Base-by-base conservation (phyloP, 1,140 invertebrate genomes). In the Papilio machaon region DNA sequence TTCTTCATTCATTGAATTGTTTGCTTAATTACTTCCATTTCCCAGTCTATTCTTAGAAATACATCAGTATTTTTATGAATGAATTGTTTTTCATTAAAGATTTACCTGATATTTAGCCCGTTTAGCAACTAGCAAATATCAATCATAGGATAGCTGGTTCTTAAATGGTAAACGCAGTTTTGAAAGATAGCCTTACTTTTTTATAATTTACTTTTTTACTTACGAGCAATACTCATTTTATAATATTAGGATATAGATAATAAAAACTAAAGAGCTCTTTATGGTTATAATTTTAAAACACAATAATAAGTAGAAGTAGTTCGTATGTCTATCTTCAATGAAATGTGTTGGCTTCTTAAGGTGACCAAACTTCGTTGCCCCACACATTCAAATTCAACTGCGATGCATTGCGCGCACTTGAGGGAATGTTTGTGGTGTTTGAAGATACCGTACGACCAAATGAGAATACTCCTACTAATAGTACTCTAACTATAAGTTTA, bases 1-100 rank as follows among this genome's bases (percentile, higher is more conserved):
- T 67, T 35, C 64, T 67, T 67, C 64, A 35, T 64, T 64, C 60
- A 64, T 67, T 67, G 30, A 30, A 67, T 67, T 67, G 64, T 67
- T 67, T 67, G 23, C 64, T 67, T 67, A 67, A 67, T 67, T 30
- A 30, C 64, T 35, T 67, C 11, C 64, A 67, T 67, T 67, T 67
- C 15, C 64, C 11, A 11, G 3, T 35, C 30, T 15, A 67, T 67
- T 67, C 13, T 13, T 67, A 67, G 23, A 64, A 23, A 30, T 30
- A 64, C 19, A 13, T 64, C 11, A 4, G n/a, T 49, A 58, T 2
- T 6, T n/a, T 58, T 8, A 8, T 5, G 2, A 17, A 15, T 15
- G 15, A 52, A 15, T 13, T 52, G 13, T 52, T 5, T 15, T 49
- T 49, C 9, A 49, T 49, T 13, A 49, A 2, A 49, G 10, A 49